phyloP scores from a whole-genome alignment of 1,140 invertebrate genomes.

The Druon quercuslanigerum region DNA sequence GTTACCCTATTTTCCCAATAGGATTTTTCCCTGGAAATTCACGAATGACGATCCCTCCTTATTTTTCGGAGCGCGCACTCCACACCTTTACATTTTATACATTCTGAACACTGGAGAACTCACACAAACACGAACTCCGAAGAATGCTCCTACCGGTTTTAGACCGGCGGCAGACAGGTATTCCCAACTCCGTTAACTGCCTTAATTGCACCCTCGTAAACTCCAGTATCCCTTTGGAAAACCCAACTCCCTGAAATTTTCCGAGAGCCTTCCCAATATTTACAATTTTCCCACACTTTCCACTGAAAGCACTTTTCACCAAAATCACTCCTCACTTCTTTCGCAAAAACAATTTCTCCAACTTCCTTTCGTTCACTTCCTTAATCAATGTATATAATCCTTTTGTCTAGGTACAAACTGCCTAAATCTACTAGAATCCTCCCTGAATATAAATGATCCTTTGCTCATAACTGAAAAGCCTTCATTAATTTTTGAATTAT shows the following conservation, averaged over 20 bases:
- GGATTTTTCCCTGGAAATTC: constrained; percentile 17
- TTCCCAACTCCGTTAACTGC: constrained; percentile 62
- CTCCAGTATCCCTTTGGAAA: constrained; percentile 20
- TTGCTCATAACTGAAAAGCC: too few species aligned
- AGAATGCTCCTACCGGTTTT: constrained; percentile 39
- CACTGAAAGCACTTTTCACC: not conserved
- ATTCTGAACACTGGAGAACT: constrained; percentile 12
- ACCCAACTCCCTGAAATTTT: not conserved
- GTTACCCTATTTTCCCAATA: constrained; percentile 37
- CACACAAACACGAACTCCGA: constrained; percentile 6
- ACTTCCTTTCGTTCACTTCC: too few species aligned
- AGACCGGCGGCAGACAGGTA: constrained; percentile 52
- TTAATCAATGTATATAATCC: too few species aligned
- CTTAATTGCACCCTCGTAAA: constrained; percentile 52
- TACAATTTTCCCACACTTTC: not conserved
- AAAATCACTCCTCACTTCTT: not conserved
- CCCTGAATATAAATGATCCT: too few species aligned
- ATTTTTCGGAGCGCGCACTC: constrained; percentile 30
- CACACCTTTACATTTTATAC: constrained; percentile 13
- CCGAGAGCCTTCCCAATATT: not conserved
- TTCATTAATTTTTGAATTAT: not conserved
- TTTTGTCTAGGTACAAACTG: too few species aligned
- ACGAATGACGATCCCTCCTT: constrained; percentile 23
- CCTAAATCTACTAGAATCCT: too few species aligned
- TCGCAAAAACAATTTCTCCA: too few species aligned